Conservation (phyloP, 2,888 invertebrate species). For the Parnassius smintheus region DNA sequence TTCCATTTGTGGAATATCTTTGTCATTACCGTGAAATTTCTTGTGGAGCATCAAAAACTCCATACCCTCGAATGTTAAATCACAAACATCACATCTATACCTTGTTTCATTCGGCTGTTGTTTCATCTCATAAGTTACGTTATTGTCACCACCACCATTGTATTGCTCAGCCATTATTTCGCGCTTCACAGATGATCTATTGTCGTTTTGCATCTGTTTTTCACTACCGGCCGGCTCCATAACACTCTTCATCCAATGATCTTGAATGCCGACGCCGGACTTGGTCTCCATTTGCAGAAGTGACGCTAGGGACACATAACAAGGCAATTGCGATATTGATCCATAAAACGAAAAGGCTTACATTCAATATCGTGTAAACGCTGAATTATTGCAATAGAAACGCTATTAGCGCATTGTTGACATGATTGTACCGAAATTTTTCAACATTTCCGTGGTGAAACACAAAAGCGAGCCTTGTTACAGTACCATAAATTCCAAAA, state of each 20-base stretch:
- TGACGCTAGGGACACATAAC: slow-evolving; percentile 58
- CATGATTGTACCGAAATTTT: slow-evolving; percentile 62
- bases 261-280: slow-evolving; percentile 61
- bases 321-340: slow-evolving; percentile 61
- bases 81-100: slow-evolving; percentile 70
- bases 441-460: slow-evolving; percentile 61
- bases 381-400: slow-evolving; percentile 42
- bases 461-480: slow-evolving; percentile 80
- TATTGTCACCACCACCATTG: slow-evolving; percentile 57
- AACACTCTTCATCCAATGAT: slow-evolving; percentile 77
- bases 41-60: slow-evolving; percentile 71
- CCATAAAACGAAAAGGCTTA: slow-evolving; percentile 45
- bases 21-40: slow-evolving; percentile 73
- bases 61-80: slow-evolving; percentile 70
- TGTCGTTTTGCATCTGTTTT: slow-evolving; percentile 56
- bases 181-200: slow-evolving; percentile 58
- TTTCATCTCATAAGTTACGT: slow-evolving; percentile 61
- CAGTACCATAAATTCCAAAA: slow-evolving; percentile 80
- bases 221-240: slow-evolving; percentile 74
- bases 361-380: slow-evolving; percentile 47
- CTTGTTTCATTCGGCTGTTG: slow-evolving; percentile 54
- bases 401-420: slow-evolving; percentile 69
- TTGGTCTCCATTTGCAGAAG: slow-evolving; percentile 68
- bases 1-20: slow-evolving; percentile 60
- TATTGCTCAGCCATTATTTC: slow-evolving; percentile 73